Base-by-base conservation (phyloP, 2,888 invertebrate genomes). In the Coelopa pilipes region DNA sequence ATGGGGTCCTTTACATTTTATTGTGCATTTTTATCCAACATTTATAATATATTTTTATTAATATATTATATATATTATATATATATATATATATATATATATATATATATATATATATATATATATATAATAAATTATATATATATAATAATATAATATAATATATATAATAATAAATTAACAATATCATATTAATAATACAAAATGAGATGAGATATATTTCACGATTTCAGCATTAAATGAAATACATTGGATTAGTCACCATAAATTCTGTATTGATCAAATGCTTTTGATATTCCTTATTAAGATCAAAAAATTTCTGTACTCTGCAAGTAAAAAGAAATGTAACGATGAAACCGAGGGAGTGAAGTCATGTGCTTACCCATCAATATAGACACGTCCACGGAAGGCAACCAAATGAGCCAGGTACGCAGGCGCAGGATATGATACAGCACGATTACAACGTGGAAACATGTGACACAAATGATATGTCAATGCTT, bases 381-480 rank as follows among this genome's bases (percentile, higher is more conserved):
- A 87, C 87, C 85, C 85, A 19, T 82, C 82, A 24, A 85, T 82
- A 73, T 87, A 87, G 10, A 86, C 87, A 10, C 85, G 83, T 0
- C 89, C 95, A 17, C 96, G 89, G 70, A 92, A 91, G 13, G 95
- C 95, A n/a, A 93, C 95, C 69, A 95, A 90, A 88, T 96, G 95
- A 15, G 95, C 95, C 86, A 96, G 93, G 87, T 96, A 96, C 0
- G 95, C 95, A 0, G 96, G 95, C 1, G 95, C 93, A 7, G 95
- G 95, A 88, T 95, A 95, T 15, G 94, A 95, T 0, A 96, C 95
- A 55, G 95, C 89, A 81, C 96, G 89, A 77, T 92, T 93, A 84
- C 96, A 96, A 7, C 97, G 91, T 1, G 93, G 90, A 88, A 94
- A 97, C 89, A 95, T 88, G 84, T 96, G 95, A 82, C 96, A 96